Conservation (phyloP, 2,797 vertebrate species). For the Labeo calbasu region DNA sequence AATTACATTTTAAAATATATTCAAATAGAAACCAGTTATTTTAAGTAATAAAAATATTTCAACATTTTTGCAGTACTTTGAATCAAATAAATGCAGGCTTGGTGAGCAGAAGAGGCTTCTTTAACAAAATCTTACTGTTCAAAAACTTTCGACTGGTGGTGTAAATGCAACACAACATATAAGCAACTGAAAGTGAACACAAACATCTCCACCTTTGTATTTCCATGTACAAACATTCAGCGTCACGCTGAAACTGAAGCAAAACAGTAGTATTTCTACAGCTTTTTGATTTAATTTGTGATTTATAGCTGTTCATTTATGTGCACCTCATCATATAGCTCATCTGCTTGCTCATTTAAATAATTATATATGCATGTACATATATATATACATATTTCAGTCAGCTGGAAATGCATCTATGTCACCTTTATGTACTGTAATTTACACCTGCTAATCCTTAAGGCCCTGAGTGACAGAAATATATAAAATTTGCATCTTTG, state of each 20-base stretch:
- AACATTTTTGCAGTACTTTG: too few species aligned
- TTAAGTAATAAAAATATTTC: too few species aligned
- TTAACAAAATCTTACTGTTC: too few species aligned
- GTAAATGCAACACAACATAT: neutral
- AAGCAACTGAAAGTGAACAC: neutral
- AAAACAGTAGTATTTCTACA: neutral
- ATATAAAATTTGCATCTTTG: conserved; percentile 60
- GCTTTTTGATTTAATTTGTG: neutral
- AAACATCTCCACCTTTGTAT: conserved; percentile 21
- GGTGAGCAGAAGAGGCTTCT: too few species aligned
- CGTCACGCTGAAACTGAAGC: neutral
- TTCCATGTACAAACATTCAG: conserved; percentile 29
- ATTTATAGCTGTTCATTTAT: neutral
- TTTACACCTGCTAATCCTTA: conserved; percentile 69
- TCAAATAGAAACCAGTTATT: too few species aligned
- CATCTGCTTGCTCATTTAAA: neutral
- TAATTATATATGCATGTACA: neutral
- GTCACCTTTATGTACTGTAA: conserved; percentile 66
- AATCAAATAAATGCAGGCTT: too few species aligned
- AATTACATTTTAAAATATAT: too few species aligned
- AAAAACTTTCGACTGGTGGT: too few species aligned
- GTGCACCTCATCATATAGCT: neutral
- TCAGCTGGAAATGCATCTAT: conserved; percentile 63
- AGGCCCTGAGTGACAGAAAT: conserved; percentile 59
- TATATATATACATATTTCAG: neutral